A percentile compares a stretch with the other conserved stretches of the same genome.
Conservation (phyloP, 1,140 invertebrate genomes). For the Mycetomoellerius zeteki region DNA sequence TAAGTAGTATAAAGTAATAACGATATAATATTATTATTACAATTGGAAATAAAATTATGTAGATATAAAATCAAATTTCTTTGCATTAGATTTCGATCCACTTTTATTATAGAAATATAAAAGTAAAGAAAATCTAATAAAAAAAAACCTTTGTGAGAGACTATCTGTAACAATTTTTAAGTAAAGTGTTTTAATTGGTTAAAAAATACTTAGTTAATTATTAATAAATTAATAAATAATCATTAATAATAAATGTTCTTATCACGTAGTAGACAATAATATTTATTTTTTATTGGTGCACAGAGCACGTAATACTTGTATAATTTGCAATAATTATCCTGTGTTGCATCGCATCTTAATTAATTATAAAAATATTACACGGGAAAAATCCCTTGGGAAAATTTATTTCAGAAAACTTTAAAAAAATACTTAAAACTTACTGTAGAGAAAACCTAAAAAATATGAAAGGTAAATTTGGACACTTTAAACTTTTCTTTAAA, state of each 20-base stretch:
- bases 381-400: too few species aligned
- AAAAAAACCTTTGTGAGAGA: neutral
- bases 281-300: neutral
- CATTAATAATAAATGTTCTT: neutral
- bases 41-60: neutral
- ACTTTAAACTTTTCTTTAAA: too few species aligned
- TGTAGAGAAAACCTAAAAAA: too few species aligned
- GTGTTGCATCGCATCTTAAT: neutral
- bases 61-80: neutral
- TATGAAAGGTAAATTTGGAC: too few species aligned
- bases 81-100: neutral
- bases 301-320: neutral
- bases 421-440: too few species aligned
- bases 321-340: neutral
- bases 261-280: neutral
- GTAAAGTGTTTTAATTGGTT: neutral
- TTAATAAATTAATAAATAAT: neutral
- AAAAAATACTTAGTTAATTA: neutral
- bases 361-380: neutral
- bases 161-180: constrained; percentile 10
- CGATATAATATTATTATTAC: neutral
- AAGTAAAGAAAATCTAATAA: constrained; percentile 8
- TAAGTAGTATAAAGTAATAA: too few species aligned
- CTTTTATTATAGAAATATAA: neutral
- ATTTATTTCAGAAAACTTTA: too few species aligned